phyloP scores from a whole-genome alignment of 2,888 invertebrate genomes.

The Sinelater perroti region DNA sequence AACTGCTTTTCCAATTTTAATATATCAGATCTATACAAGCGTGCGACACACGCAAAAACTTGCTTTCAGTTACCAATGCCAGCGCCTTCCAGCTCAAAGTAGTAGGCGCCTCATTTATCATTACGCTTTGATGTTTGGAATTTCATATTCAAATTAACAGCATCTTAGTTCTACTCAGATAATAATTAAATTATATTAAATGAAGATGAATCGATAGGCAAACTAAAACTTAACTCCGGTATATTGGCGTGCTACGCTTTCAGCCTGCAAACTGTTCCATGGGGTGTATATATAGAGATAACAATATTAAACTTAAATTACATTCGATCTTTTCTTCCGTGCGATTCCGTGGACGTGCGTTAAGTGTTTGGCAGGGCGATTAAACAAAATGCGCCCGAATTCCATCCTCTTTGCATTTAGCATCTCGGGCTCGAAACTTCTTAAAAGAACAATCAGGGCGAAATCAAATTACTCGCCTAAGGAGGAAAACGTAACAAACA shows the following conservation, averaged over 20 bases:
- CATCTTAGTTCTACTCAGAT: background rate
- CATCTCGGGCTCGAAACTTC: too few relatives aligned
- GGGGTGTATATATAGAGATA: too few relatives aligned
- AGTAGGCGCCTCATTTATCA: background rate
- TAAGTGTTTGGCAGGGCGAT: too few relatives aligned
- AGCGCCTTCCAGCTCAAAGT: too few relatives aligned
- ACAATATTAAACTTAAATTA: too few relatives aligned
- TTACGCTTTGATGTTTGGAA: background rate
- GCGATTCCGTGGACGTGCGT: too few relatives aligned
- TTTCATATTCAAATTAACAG: slow-evolving; percentile 1
- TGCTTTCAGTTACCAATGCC: too few relatives aligned
- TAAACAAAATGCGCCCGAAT: too few relatives aligned
- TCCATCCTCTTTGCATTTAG: too few relatives aligned
- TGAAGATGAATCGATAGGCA: slow-evolving; percentile 13
- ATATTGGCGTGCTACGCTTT: background rate
- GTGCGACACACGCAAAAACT: background rate
- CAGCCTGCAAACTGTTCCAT: background rate
- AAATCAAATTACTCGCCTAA: slow-evolving; percentile 2
- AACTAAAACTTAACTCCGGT: slow-evolving; percentile 1
- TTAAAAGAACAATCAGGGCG: background rate
- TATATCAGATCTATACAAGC: too few relatives aligned
- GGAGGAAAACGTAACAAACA: slow-evolving; percentile 12
- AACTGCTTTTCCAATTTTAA: too few relatives aligned
- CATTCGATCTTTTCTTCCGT: too few relatives aligned
- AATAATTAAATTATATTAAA: slow-evolving; percentile 14